These are phyloP conservation scores for Calycopis cecrops DNA, from an alignment of 1,140 invertebrate species.

Conservation along the genomic window DNA sequence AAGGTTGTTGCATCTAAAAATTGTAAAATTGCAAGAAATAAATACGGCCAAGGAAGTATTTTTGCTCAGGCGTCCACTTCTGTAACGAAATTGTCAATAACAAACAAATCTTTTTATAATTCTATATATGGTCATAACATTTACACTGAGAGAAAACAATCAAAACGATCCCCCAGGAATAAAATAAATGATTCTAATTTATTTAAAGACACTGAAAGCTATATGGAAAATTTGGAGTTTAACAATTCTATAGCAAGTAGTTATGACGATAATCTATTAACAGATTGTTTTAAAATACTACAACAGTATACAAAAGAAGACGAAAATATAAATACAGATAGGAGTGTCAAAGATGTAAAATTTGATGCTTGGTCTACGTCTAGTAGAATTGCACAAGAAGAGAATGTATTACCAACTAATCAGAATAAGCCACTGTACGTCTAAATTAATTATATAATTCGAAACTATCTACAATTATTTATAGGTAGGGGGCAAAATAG, in stretches of 20 bases:
- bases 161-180: constrained; percentile 22
- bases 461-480: no score
- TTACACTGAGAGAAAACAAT: constrained; percentile 28
- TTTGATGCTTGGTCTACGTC: no score
- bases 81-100: constrained; percentile 61
- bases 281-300: no score
- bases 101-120: constrained; percentile 65
- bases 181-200: constrained; percentile 24
- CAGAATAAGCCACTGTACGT: no score
- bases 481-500: no score
- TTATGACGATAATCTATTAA: constrained; percentile 39
- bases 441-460: no score
- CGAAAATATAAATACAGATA: no score
- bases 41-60: constrained; percentile 34
- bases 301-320: no score
- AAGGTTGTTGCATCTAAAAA: constrained; percentile 47
- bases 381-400: no score
- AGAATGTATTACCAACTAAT: no score
- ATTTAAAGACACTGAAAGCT: constrained; percentile 21
- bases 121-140: constrained; percentile 54
- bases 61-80: constrained; percentile 53
- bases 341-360: no score
- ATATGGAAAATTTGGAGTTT: constrained; percentile 22
- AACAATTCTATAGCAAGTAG: background rate
- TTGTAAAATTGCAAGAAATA: constrained; percentile 49